These are phyloP conservation scores for Phragmatobia fuliginosa DNA, from an alignment of 2,888 invertebrate genomes.

Conservation along the genomic window DNA sequence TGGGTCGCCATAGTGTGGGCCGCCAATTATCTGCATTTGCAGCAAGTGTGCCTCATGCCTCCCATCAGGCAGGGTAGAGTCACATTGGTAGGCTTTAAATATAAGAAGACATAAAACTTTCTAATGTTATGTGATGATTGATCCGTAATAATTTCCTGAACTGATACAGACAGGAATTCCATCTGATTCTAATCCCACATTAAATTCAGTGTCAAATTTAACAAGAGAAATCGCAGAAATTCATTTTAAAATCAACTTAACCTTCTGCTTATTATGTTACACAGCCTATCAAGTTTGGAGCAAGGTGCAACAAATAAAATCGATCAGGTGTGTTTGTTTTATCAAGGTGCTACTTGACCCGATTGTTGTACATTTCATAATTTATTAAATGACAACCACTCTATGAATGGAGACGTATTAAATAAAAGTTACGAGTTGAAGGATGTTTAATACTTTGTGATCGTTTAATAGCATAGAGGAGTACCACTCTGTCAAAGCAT, in stretches of 20 bases:
- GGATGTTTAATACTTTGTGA: not conserved
- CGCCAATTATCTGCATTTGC: too few relatives aligned
- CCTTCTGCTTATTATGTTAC: slow-evolving; percentile 31
- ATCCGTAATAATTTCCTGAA: too few relatives aligned
- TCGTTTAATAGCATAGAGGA: not conserved
- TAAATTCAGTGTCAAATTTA: not conserved
- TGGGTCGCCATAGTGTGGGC: too few relatives aligned
- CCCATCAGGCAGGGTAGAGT: too few relatives aligned
- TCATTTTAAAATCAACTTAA: not conserved
- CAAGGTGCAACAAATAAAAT: slow-evolving; percentile 80
- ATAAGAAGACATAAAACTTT: too few relatives aligned
- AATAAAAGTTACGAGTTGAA: slow-evolving; percentile 3
- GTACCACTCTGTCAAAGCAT: too few relatives aligned
- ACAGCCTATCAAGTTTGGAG: slow-evolving; percentile 64
- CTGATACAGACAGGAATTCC: too few relatives aligned
- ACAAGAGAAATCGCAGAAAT: too few relatives aligned
- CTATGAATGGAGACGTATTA: slow-evolving; percentile 13
- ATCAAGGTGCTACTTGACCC: slow-evolving; percentile 77
- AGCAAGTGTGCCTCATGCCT: too few relatives aligned
- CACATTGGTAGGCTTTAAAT: too few relatives aligned
- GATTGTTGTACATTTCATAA: slow-evolving; percentile 71
- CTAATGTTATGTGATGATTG: too few relatives aligned
- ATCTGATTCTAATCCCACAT: not conserved
- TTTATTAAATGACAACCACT: slow-evolving; percentile 15
- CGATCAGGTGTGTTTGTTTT: slow-evolving; percentile 85